Conservation (phyloP, 1,140 invertebrate species). For the Eriosoma lanigerum region DNA sequence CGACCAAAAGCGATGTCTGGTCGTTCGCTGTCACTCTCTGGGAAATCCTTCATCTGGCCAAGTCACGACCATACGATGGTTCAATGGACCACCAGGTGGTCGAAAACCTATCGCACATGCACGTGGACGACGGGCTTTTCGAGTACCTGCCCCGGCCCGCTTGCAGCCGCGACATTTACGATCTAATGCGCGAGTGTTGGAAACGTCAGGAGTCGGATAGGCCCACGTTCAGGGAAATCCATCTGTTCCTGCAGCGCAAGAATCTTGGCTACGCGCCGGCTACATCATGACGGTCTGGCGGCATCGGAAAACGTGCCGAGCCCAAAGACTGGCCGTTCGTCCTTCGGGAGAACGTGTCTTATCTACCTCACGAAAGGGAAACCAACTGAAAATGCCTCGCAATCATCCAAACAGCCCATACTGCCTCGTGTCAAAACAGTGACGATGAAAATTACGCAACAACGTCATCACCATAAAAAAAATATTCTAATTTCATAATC, state of each 20-base stretch:
- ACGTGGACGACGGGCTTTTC: conserved; percentile 65
- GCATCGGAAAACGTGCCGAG: not conserved
- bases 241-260: conserved; percentile 83
- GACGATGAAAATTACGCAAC: not conserved
- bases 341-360: conserved; percentile 24
- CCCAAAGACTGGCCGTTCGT: conserved; percentile 33
- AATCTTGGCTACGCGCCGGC: conserved; percentile 71
- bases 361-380: not conserved
- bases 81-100: conserved; percentile 72
- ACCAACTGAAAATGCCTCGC: not conserved
- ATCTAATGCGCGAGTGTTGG: conserved; percentile 90
- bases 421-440: too few relatives aligned
- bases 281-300: conserved; percentile 37
- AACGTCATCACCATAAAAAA: too few relatives aligned
- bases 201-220: conserved; percentile 73
- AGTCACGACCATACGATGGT: conserved; percentile 72
- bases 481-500: too few relatives aligned
- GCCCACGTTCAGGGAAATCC: conserved; percentile 83
- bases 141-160: conserved; percentile 66
- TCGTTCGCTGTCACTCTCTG: conserved; percentile 71
- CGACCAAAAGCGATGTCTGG: conserved; percentile 62
- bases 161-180: conserved; percentile 78
- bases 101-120: conserved; percentile 69
- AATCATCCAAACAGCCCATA: too few relatives aligned
- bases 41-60: conserved; percentile 74